Base-by-base conservation (phyloP, 1,140 invertebrate genomes). In the Aporrectodea caliginosa region DNA sequence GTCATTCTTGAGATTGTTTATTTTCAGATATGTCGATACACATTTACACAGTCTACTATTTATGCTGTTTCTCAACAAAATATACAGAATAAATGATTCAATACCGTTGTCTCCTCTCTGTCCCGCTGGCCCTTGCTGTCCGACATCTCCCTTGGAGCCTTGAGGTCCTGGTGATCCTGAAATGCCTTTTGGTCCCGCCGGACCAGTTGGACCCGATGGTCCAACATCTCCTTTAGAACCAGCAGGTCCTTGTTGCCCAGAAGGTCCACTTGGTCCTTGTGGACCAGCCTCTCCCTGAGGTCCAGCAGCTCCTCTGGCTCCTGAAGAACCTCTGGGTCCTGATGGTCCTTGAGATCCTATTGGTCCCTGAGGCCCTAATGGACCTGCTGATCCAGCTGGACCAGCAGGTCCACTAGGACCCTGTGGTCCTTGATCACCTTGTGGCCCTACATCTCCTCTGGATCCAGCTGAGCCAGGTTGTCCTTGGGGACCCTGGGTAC, bases 371-470 rank as follows among this genome's bases (percentile, higher is more conserved):
- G 58, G 30, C 2, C 78, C 79, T 31, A 0, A 30, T 14, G 31
- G 43, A 35, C 79, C 79, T n/a, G 74, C 35, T 69, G 79, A n/a
- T 31, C 75, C 75, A 76, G 31, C 16, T 2, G 16, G 27, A 0
- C 75, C 75, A 43, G 33, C 43, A 43, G 75, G 34, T 90, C 90
- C 72, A 85, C 78, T 0, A 83, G 34, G 76, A 90, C 90, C 75
- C 43, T 2, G 1, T n/a, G 73, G 73, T n/a, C 70, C 70, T 72
- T 6, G 27, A 14, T 2, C 2, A 29, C 70, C 70, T 12, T 29
- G n/a, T 27, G 12, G 83, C 91, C 1, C 86, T 84, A 68, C 92
- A 92, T 76, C 81, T 80, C 75, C 86, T 83, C 90, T 89, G 79
- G 89, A 85, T 81, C 90, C 91, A 34, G 81, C 81, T 0, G 85